Evolutionary conservation across 2,113 vertebrate genomes (phyloP).

Genomic region (Beaufortia kweichowensis): DNA sequence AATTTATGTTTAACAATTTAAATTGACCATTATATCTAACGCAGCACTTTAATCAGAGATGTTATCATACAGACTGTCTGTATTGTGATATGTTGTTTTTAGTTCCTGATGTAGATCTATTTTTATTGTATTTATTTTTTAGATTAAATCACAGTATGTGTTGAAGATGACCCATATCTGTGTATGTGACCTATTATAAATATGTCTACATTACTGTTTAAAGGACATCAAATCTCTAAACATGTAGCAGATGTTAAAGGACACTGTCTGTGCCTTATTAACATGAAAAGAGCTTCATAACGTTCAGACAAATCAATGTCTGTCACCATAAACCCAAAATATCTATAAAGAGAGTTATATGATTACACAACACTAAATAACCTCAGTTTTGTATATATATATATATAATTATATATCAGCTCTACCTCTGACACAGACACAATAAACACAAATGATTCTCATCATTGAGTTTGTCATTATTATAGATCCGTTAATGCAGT

Average conservation of each 20-base stretch:
- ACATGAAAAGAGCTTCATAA: too few species aligned
- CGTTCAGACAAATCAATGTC: too few species aligned
- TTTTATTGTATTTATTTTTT: not conserved
- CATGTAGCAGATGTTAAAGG: not conserved
- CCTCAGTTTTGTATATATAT: too few species aligned
- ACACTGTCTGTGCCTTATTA: not conserved
- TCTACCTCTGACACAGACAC: not conserved
- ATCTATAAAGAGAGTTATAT: too few species aligned
- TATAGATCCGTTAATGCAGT: not conserved
- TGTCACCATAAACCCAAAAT: too few species aligned
- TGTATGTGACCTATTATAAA: too few species aligned
- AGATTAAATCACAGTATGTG: slow-evolving; percentile 3
- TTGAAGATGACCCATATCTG: not conserved
- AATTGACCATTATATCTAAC: not conserved
- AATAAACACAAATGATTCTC: not conserved
- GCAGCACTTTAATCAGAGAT: too few species aligned
- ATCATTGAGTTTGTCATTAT: not conserved
- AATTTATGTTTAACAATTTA: not conserved
- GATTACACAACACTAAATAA: too few species aligned
- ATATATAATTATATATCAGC: too few species aligned
- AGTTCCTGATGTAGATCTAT: not conserved
- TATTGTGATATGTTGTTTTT: not conserved
- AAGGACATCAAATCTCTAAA: not conserved
- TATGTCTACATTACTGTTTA: not conserved
- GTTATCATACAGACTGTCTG: not conserved